Evolutionary conservation across 1,140 invertebrate genomes (phyloP), one percentile per base, ranked within the genome.

Genomic region (Pectinophora gossypiella): DNA sequence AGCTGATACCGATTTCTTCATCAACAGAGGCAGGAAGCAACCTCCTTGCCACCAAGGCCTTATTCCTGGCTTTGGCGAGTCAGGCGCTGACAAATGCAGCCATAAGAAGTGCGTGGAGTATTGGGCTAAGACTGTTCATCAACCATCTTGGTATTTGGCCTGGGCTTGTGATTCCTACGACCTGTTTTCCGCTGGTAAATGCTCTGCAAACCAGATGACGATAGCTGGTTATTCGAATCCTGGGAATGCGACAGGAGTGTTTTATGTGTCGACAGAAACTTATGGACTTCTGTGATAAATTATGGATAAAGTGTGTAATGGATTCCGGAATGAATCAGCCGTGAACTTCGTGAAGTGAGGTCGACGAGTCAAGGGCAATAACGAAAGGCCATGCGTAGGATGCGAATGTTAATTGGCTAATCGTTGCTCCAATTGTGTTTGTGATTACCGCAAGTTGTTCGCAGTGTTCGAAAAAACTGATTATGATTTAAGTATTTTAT

Each of bases 1-100:
- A 19, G 90, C 89, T 16, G 90, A 91, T 59, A 81, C 87, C 0
- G 91, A 92, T 64, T 92, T 92, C 73, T 89, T 91, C 10, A 92
- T 92, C 60, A 88, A 89, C 3, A 89, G 89, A n/a, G 85, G 83
- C 0, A 76, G 78, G 4, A 68, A 76, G 12, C 91, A 92, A 59
- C 90, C 91, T 0, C 87, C 89, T 18, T 92, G 91, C 47, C 64
- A 69, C 22, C 65, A 57, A 32, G 70, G 72, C 16, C 38, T 76
- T n/a, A 60, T 85, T 18, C 72, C 76, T 12, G 76, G 66, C 0
- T 60, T 72, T 9, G 76, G 77, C 1, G 73, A 76, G 38, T 78
- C 76, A 4, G 80, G 81, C 16, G 61, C 67, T 5, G 78, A 78
- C 0, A 84, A 73, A 36, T 86, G 82, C 23, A 84, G 82, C 44